Evolutionary conservation across 2,888 invertebrate genomes (phyloP).

Genomic region (Elgonia sp.): DNA sequence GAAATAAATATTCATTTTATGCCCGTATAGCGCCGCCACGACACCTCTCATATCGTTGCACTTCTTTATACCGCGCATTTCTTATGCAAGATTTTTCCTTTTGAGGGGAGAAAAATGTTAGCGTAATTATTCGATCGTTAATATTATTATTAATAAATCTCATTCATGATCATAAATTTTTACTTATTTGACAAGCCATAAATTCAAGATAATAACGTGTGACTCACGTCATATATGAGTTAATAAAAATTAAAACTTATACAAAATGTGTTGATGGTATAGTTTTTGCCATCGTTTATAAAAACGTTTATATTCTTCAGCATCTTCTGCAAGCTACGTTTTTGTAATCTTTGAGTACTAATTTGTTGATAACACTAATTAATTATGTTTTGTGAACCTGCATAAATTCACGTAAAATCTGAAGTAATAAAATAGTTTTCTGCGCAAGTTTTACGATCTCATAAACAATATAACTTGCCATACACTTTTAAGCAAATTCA

Average conservation of each 20-base stretch:
- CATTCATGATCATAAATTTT: constrained; percentile 14
- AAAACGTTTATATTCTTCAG: constrained; percentile 7
- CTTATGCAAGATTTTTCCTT: constrained; percentile 20
- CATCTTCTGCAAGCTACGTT: neutral
- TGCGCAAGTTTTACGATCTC: constrained; percentile 39
- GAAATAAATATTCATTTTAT: constrained; percentile 59
- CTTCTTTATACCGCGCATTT: constrained; percentile 24
- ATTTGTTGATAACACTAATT: constrained; percentile 45
- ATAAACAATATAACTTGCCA: constrained; percentile 49
- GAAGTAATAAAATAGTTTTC: constrained; percentile 55
- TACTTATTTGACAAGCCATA: constrained; percentile 21
- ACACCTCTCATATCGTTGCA: constrained; percentile 26
- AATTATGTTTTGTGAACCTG: constrained; percentile 41
- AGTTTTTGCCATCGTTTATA: neutral
- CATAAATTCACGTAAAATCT: constrained; percentile 37
- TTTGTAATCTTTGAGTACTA: constrained; percentile 17
- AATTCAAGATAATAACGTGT: constrained; percentile 1
- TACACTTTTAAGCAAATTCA: constrained; percentile 45
- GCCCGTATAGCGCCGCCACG: constrained; percentile 6
- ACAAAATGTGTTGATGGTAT: constrained; percentile 1
- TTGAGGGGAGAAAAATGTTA: constrained; percentile 19
- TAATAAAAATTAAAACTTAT: constrained; percentile 25
- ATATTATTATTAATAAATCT: constrained; percentile 36
- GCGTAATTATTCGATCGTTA: constrained; percentile 34
- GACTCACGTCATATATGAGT: neutral